A percentile compares a stretch with the other conserved stretches of the same genome.
Evolutionary conservation across 2,797 vertebrate genomes (phyloP).

Genomic region (Alosa sapidissima): DNA sequence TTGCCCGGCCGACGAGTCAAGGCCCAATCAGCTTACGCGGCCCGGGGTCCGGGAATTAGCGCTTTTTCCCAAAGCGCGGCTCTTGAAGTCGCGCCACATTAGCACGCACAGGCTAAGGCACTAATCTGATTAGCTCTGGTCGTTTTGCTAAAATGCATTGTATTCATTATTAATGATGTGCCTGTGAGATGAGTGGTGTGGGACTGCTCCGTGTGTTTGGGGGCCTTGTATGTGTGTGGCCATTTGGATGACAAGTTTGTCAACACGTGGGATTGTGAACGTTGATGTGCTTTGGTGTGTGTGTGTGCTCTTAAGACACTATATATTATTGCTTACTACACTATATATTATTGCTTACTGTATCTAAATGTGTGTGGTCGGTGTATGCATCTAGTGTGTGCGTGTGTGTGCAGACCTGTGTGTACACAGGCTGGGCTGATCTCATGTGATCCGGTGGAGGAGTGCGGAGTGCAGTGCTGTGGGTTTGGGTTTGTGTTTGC

Average conservation of each 20-base stretch:
- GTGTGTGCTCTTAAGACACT: neutral
- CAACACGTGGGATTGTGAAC: neutral
- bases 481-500: neutral
- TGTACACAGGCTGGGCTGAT: neutral
- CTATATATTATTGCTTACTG: no score
- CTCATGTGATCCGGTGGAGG: neutral
- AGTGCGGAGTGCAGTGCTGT: neutral
- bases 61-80: slow-evolving; percentile 66
- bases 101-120: slow-evolving; percentile 74
- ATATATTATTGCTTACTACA: no score
- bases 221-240: slow-evolving; percentile 5
- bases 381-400: neutral
- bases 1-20: slow-evolving; percentile 66
- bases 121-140: slow-evolving; percentile 73
- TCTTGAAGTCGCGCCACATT: slow-evolving; percentile 80
- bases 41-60: slow-evolving; percentile 66
- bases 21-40: slow-evolving; percentile 70
- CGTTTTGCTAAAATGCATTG: slow-evolving; percentile 77
- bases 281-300: neutral
- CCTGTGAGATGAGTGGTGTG: slow-evolving; percentile 60
- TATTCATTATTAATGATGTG: slow-evolving; percentile 80
- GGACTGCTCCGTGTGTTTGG: slow-evolving; percentile 6
- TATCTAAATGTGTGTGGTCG: no score
- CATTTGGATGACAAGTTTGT: neutral
- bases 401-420: neutral